Evolutionary conservation across 2,888 invertebrate species (phyloP), one percentile per base, ranked within the genome.

Genomic region (Teleogryllus oceanicus): DNA sequence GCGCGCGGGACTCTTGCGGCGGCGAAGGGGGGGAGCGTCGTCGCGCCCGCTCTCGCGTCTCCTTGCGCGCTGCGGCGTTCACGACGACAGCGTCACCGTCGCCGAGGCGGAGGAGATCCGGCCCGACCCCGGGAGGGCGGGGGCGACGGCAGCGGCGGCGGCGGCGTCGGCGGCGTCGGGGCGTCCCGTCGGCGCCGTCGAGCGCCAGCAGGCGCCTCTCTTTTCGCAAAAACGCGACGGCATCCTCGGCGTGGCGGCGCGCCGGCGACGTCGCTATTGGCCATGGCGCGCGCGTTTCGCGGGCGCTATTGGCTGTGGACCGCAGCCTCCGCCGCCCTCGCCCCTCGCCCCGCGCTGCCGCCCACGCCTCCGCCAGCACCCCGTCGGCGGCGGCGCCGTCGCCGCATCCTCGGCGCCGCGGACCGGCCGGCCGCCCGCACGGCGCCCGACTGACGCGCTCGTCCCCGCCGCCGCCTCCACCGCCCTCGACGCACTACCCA

Each of bases 191-290:
- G 50, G 78, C 51, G 76, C 49, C 74, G 78, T 62, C 79, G 50
- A 79, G 79, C 81, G 81, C 81, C 81, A 76, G 37, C 37, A 37
- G 49, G 80, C 62, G 62, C 62, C 62, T 62, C n/a, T 62, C n/a
- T 62, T n/a, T 62, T 62, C 62, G 62, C 62, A 62, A 62, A 62
- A 62, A 62, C 62, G 37, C 37, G 8, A 37, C 37, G 37, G 37
- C 37, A 37, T 37, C 37, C 37, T 37, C 37, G 62, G 62, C 62
- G 62, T n/a, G 62, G 13, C 62, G 62, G 16, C n/a, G 62, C 16
- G 62, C n/a, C 62, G 62, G 62, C 62, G 62, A n/a, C 62, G 62
- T n/a, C 62, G 62, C 62, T 13, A 62, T 62, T 62, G 62, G 62
- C 62, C n/a, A 13, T 13, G 16, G 62, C 62, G 62, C 13, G 62